These are phyloP conservation scores for Eilema caniola DNA, from an alignment of 2,888 invertebrate species.

Conservation along the genomic window DNA sequence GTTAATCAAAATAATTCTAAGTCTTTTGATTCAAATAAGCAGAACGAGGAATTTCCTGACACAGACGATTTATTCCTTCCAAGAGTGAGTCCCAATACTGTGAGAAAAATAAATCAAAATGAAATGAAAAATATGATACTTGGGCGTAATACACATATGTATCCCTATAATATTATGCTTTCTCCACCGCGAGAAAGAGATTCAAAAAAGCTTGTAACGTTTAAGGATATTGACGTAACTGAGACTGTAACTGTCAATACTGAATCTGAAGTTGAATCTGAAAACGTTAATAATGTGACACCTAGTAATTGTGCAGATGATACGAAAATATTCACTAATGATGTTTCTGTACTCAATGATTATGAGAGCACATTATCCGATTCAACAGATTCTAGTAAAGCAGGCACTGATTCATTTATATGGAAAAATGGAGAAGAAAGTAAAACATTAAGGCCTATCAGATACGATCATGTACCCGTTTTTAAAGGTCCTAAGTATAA, in stretches of 20 bases:
- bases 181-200: slow-evolving; percentile 75
- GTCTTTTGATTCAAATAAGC: slow-evolving; percentile 32
- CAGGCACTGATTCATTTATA: slow-evolving; percentile 67
- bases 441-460: slow-evolving; percentile 47
- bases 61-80: slow-evolving; percentile 69
- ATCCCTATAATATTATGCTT: slow-evolving; percentile 79
- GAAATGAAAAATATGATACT: slow-evolving; percentile 78
- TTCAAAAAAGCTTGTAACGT: slow-evolving; percentile 70
- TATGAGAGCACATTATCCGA: slow-evolving; percentile 59
- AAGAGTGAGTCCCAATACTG: slow-evolving; percentile 61
- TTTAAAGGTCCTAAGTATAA: slow-evolving; percentile 61
- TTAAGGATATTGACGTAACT: slow-evolving; percentile 58
- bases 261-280: slow-evolving; percentile 43
- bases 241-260: slow-evolving; percentile 41
- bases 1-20: slow-evolving; percentile 12
- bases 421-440: slow-evolving; percentile 57
- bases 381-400: slow-evolving; percentile 67
- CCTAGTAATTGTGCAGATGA: slow-evolving; percentile 40
- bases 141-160: slow-evolving; percentile 71
- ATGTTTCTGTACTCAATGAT: slow-evolving; percentile 39
- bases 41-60: slow-evolving; percentile 71
- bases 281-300: slow-evolving; percentile 32
- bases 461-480: slow-evolving; percentile 58
- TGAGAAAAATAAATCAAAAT: slow-evolving; percentile 50
- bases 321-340: slow-evolving; percentile 41